Percentiles rank a stretch among this genome's conserved stretches.
Evolutionary conservation across 2,797 vertebrate genomes (phyloP).

Genomic region (Vipera latastei): DNA sequence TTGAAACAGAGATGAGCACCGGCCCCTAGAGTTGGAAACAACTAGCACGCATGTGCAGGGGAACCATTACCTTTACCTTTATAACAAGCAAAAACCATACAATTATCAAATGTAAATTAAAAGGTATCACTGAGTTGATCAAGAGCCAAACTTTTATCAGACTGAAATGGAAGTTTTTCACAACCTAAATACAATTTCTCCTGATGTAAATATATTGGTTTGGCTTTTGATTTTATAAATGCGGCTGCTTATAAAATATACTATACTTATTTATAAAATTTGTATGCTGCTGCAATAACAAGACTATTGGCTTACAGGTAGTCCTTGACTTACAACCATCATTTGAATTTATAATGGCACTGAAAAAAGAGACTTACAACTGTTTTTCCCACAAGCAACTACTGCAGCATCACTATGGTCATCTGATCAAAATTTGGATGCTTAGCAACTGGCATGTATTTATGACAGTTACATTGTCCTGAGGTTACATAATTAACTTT

Average conservation of each 20-base stretch:
- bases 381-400: background rate
- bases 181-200: background rate
- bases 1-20: no score
- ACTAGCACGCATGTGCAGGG: no score
- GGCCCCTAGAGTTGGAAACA: no score
- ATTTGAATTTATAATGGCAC: background rate
- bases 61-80: background rate
- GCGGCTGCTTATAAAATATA: no score
- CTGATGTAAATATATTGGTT: no score
- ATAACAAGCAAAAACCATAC: background rate
- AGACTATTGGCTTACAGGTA: background rate
- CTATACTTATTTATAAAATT: no score
- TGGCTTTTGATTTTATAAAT: no score
- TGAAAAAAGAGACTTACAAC: background rate
- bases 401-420: background rate
- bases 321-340: background rate
- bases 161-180: background rate
- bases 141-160: background rate
- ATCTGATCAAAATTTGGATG: background rate
- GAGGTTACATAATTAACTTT: background rate
- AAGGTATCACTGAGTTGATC: background rate
- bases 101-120: background rate
- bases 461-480: background rate
- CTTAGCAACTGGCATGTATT: no score
- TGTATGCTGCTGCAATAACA: no score